Base-by-base conservation (phyloP, 37 sponge, comb jelly and placozoan species). In the Ianthella basta region DNA sequence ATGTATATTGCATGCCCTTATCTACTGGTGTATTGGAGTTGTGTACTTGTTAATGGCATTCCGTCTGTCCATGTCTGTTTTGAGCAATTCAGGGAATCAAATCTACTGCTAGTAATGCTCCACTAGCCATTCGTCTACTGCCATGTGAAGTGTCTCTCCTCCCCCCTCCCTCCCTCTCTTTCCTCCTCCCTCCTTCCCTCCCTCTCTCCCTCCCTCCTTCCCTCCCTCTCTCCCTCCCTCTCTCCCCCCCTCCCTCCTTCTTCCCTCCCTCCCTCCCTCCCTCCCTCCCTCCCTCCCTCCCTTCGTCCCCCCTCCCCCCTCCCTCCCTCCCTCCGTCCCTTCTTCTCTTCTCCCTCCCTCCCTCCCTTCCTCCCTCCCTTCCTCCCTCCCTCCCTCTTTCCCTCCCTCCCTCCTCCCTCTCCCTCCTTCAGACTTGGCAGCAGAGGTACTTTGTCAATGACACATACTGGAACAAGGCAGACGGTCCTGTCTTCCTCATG, bases 401-500 rank as follows among this genome's bases (percentile, higher is more conserved):
- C 59, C 34, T 32, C 36, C 81, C 83, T 65, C 83, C 10, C 83
- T 39, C 18, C 5, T 16, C 35, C 57, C 27, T 15, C 25, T 67
- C 41, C 83, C 0, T 21, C 41, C 41, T 5, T 63, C 36, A 32
- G 85, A 89, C 44, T 39, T 66, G 61, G 69, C 56, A 88, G 72
- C 96, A 96, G 80, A 83, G 94, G 19, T 96, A 91, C 79, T 96
- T 93, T 39, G 92, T 91, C 36, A 96, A 96, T 72, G 87, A 61
- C 64, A 83, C 83, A 18, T 90, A 30, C 83, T 89, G 88, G 89
- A 56, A 86, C 16, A 18, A 16, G 19, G 72, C 72, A 25, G 74
- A 23, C 29, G 96, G 96, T 0, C 96, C 96, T 19, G 92, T 96
- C 44, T 96, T 96, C 77, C 87, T 96, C n/a, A 68, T 91, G 92